Evolutionary conservation across 1,140 invertebrate genomes (phyloP).

Genomic region (Nephotettix cincticeps): DNA sequence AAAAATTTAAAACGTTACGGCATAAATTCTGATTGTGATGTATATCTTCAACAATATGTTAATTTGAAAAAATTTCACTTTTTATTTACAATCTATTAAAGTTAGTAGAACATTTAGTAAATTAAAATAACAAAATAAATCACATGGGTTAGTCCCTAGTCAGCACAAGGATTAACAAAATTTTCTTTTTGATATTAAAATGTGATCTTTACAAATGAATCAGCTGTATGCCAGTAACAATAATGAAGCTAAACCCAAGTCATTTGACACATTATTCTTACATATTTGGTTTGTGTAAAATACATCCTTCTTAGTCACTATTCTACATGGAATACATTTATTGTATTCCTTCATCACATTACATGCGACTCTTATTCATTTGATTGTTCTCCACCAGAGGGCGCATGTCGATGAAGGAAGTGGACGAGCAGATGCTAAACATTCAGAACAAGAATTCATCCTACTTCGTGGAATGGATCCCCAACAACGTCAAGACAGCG

Average conservation of each 20-base stretch:
- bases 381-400: constrained; percentile 46
- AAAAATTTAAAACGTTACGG: no score
- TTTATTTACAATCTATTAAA: no score
- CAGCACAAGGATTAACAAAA: no score
- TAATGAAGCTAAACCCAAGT: background rate
- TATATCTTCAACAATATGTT: no score
- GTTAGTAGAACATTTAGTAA: no score
- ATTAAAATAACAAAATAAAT: no score
- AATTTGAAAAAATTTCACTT: no score
- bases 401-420: constrained; percentile 70
- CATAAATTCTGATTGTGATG: no score
- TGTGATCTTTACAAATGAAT: background rate
- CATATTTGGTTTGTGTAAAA: background rate
- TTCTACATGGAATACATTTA: background rate
- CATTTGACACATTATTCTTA: background rate
- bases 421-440: constrained; percentile 73
- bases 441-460: constrained; percentile 64
- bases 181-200: no score
- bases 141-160: no score
- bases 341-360: background rate
- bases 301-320: background rate
- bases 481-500: constrained; percentile 53
- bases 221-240: background rate
- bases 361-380: background rate
- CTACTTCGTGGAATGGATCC: constrained; percentile 68